Conservation (phyloP, 1,140 invertebrate species). For the Galleria mellonella region DNA sequence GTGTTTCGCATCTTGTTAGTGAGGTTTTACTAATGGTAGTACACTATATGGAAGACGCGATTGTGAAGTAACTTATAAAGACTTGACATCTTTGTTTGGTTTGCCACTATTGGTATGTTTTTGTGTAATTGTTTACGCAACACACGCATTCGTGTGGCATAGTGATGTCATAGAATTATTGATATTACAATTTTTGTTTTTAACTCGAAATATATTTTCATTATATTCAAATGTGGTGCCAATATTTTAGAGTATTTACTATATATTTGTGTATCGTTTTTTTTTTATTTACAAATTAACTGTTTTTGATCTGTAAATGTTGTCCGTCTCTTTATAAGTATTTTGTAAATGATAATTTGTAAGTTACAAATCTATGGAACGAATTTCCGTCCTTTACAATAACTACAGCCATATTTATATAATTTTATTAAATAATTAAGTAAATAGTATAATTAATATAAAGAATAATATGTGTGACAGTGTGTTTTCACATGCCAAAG, state of each 20-base stretch:
- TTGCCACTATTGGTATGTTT: slow-evolving; percentile 9
- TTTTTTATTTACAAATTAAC: not conserved
- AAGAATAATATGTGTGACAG: slow-evolving; percentile 8
- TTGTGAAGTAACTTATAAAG: no score
- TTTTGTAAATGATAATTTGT: slow-evolving; percentile 1
- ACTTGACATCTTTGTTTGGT: not conserved
- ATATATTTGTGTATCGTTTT: not conserved
- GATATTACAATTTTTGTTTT: not conserved
- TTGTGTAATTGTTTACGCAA: slow-evolving; percentile 28
- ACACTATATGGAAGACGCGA: no score
- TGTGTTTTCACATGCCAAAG: slow-evolving; percentile 50
- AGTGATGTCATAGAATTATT: not conserved
- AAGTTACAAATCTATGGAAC: slow-evolving; percentile 9
- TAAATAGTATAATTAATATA: slow-evolving; percentile 4
- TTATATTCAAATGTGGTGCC: no score
- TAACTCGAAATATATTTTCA: not conserved
- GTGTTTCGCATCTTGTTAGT: slow-evolving; percentile 4
- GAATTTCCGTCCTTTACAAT: slow-evolving; percentile 37
- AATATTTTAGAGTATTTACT: no score
- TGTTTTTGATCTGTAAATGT: not conserved
- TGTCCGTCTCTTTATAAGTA: slow-evolving; percentile 1
- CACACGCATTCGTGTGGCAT: not conserved
- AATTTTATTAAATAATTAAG: slow-evolving; percentile 12
- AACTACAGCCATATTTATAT: slow-evolving; percentile 28
- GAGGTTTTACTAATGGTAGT: not conserved